Evolutionary conservation across 2,113 vertebrate genomes (phyloP).

Genomic region (Chrysochloris asiatica): DNA sequence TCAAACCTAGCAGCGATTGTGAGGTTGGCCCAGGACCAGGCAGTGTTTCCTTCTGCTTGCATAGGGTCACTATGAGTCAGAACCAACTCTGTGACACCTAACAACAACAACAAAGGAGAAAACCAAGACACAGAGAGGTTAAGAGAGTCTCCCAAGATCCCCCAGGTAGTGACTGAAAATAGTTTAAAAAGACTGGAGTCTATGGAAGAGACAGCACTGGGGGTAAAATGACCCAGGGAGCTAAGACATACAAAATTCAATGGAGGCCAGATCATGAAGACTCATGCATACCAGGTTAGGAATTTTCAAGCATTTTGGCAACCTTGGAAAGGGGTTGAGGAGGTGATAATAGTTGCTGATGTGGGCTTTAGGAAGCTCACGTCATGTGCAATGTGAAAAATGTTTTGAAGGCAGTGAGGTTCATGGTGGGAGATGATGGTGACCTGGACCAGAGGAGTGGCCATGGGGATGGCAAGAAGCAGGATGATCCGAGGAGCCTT

Average conservation of each 20-base stretch:
- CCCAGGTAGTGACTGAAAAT: neutral
- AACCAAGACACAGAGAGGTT: neutral
- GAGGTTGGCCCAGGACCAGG: too few relatives aligned
- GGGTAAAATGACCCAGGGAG: neutral
- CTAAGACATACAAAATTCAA: neutral
- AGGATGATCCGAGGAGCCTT: neutral
- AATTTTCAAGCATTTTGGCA: neutral
- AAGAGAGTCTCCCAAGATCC: neutral
- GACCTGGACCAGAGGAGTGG: neutral
- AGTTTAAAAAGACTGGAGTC: neutral
- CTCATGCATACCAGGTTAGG: neutral
- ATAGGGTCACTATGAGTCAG: too few relatives aligned
- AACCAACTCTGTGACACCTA: too few relatives aligned
- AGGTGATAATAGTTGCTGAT: neutral
- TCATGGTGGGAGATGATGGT: neutral
- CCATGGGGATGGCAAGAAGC: accelerated
- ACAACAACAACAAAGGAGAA: too few relatives aligned
- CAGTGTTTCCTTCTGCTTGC: too few relatives aligned
- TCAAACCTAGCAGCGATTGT: too few relatives aligned
- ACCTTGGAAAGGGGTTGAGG: neutral
- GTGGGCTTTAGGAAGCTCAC: neutral
- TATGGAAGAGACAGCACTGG: neutral
- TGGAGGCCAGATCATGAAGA: neutral
- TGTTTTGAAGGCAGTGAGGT: neutral
- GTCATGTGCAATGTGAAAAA: neutral